Conservation (phyloP, 2,797 vertebrate species). For the Alectoris magna region DNA sequence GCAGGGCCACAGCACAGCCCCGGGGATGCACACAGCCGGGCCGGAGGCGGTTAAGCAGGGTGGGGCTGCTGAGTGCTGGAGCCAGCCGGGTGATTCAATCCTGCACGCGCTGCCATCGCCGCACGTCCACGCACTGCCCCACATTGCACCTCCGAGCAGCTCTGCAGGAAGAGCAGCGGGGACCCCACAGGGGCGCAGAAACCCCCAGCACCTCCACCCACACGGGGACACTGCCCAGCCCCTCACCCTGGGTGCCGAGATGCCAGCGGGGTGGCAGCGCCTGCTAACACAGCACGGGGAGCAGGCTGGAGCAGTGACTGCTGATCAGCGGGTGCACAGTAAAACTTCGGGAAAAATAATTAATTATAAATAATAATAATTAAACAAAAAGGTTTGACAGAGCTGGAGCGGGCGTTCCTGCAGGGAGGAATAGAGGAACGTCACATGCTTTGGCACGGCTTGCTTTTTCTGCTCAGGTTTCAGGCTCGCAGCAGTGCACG, state of each 20-base stretch:
- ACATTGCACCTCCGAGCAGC: accelerated
- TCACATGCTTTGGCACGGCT: slow-evolving; percentile 36
- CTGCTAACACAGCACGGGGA: accelerated
- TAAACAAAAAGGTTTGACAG: not conserved
- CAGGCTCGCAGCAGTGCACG: not conserved
- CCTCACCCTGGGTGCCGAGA: not conserved
- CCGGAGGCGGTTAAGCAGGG: not conserved
- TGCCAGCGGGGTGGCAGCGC: accelerated
- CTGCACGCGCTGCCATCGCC: not conserved
- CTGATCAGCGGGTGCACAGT: not conserved
- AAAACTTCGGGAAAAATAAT: not conserved
- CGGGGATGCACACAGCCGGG: accelerated
- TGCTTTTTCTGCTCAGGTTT: slow-evolving; percentile 62
- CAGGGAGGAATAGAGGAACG: slow-evolving; percentile 36
- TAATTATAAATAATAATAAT: not conserved
- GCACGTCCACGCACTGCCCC: accelerated
- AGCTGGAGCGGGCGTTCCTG: slow-evolving; percentile 4
- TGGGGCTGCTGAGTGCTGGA: slow-evolving; percentile 7
- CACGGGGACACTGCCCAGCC: accelerated
- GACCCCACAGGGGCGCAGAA: not conserved
- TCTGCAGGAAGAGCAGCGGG: accelerated
- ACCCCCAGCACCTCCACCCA: not conserved
- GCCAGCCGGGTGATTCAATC: not conserved
- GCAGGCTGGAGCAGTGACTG: not conserved
- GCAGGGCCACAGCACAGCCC: not conserved